phyloP scores from a whole-genome alignment of 2,113 vertebrate genomes.

The Gavia stellata region DNA sequence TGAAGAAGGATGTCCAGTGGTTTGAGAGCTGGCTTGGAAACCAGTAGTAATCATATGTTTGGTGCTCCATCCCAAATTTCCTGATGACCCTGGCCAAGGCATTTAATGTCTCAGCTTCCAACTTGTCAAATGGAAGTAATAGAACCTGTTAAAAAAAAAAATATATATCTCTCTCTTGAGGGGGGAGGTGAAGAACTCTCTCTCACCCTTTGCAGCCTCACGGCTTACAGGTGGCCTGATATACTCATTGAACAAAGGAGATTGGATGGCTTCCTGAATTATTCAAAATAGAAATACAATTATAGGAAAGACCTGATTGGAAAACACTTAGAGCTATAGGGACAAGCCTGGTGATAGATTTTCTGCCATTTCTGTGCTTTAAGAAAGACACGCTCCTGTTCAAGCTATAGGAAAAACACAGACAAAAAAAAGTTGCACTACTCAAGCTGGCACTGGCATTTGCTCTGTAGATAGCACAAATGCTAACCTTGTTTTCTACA shows the following conservation, averaged over 20 bases:
- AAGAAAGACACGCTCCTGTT: neutral
- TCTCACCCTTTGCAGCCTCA: neutral
- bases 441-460: neutral
- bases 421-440: neutral
- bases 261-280: neutral
- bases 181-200: neutral
- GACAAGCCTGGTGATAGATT: neutral
- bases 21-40: neutral
- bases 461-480: neutral
- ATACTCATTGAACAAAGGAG: neutral
- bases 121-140: neutral
- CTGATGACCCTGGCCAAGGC: neutral
- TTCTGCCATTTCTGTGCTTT: neutral
- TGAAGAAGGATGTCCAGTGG: slow-evolving; percentile 28
- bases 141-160: neutral
- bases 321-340: neutral
- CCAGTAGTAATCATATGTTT: slow-evolving; percentile 17
- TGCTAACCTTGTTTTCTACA: neutral
- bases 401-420: neutral
- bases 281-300: neutral
- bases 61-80: slow-evolving; percentile 22
- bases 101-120: slow-evolving; percentile 5
- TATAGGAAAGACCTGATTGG: neutral
- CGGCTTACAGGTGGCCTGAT: neutral
- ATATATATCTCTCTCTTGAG: neutral